Evolutionary conservation across 2,888 invertebrate genomes (phyloP).

Genomic region (Dinocampus coccinellae): DNA sequence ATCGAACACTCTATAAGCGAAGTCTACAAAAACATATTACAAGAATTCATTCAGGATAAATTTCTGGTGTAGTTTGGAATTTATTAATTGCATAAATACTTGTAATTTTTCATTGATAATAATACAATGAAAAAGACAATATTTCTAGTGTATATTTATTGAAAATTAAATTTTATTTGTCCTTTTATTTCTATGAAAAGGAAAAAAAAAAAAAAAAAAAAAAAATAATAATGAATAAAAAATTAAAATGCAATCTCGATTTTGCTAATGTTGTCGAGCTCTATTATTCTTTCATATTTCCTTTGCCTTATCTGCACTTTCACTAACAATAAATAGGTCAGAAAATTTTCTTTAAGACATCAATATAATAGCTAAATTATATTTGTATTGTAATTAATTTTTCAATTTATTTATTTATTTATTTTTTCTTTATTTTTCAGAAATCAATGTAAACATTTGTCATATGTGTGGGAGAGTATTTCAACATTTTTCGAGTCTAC

Average conservation of each 20-base stretch:
- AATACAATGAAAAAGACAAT: not conserved
- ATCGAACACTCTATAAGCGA: constrained; percentile 71
- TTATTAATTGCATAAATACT: not conserved
- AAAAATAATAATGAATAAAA: no score
- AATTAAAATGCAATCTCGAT: no score
- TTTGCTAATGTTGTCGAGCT: not conserved
- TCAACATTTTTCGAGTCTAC: constrained; percentile 58
- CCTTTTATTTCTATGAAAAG: not conserved
- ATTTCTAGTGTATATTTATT: not conserved
- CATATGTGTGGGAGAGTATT: constrained; percentile 56
- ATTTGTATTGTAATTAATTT: not conserved
- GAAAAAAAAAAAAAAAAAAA: not conserved
- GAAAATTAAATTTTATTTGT: not conserved
- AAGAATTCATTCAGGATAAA: constrained; percentile 58
- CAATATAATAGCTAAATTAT: no score
- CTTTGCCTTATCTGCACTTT: not conserved
- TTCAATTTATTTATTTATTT: constrained; percentile 19
- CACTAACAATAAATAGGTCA: constrained; percentile 3
- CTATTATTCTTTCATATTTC: not conserved
- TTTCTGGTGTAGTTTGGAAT: not conserved
- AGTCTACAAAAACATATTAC: constrained; percentile 71
- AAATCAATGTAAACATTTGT: constrained; percentile 51
- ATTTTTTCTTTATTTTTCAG: constrained; percentile 48
- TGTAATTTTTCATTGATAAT: not conserved
- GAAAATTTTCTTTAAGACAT: not conserved